phyloP scores from a whole-genome alignment of 2,888 invertebrate species.

The Cepaea hortensis region DNA sequence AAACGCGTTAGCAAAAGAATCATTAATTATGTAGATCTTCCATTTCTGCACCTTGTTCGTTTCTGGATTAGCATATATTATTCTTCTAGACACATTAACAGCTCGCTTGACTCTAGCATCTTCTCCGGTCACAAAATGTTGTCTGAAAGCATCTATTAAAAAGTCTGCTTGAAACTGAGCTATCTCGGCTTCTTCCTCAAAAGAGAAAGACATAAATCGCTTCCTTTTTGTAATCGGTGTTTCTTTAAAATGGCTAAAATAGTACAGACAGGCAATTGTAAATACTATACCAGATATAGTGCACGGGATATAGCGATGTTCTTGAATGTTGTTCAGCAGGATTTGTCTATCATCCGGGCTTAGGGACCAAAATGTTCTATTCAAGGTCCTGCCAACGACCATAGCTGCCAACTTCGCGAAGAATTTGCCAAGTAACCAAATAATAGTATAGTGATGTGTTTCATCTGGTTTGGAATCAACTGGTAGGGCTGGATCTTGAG shows the following conservation, averaged over 20 bases:
- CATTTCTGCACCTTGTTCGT: constrained; percentile 77
- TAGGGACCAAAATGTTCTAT: constrained; percentile 77
- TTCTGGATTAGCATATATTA: constrained; percentile 78
- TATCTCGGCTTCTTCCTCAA: constrained; percentile 76
- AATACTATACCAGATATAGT: background rate
- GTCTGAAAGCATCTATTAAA: constrained; percentile 72
- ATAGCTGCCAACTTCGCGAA: constrained; percentile 58
- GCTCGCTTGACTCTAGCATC: constrained; percentile 76
- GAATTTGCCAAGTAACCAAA: constrained; percentile 59
- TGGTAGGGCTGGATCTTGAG: background rate
- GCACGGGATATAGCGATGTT: constrained; percentile 39
- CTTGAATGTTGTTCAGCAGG: constrained; percentile 46
- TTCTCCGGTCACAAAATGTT: constrained; percentile 72
- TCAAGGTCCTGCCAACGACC: constrained; percentile 64
- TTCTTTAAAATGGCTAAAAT: constrained; percentile 77
- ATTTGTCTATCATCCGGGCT: constrained; percentile 71
- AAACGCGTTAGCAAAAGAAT: constrained; percentile 78
- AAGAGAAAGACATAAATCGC: constrained; percentile 79
- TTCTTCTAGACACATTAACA: constrained; percentile 73
- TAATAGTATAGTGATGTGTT: constrained; percentile 50
- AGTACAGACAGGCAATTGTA: constrained; percentile 61
- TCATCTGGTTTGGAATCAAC: constrained; percentile 48
- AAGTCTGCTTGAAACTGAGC: constrained; percentile 75
- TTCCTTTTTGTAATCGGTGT: constrained; percentile 79
- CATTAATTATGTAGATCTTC: constrained; percentile 78